Evolutionary conservation across 1,140 invertebrate species (phyloP).

Genomic region (Hetaerina americana): DNA sequence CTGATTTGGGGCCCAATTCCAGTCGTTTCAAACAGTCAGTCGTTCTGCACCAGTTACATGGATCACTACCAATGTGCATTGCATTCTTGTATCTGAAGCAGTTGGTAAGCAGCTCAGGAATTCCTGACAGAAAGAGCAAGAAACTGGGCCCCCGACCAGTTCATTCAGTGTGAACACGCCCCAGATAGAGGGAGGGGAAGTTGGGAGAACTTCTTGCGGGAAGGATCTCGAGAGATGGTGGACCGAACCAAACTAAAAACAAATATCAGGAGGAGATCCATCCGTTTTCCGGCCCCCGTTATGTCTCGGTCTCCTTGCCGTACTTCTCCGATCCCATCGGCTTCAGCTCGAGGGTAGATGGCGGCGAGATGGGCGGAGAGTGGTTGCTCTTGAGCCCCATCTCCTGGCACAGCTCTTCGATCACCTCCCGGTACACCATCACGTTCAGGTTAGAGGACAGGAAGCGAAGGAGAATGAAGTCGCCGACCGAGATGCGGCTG

Average conservation of each 20-base stretch:
- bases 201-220: no score
- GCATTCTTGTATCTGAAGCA: no score
- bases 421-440: slow-evolving; percentile 59
- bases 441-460: slow-evolving; percentile 75
- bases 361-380: slow-evolving; percentile 22
- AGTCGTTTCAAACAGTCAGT: no score
- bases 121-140: no score
- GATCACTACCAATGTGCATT: no score
- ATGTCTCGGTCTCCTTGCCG: slow-evolving; percentile 68
- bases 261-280: neutral
- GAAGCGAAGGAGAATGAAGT: slow-evolving; percentile 68
- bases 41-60: no score
- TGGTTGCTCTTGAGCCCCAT: slow-evolving; percentile 22
- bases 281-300: slow-evolving; percentile 19
- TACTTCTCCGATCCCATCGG: slow-evolving; percentile 37
- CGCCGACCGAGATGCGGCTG: slow-evolving; percentile 66
- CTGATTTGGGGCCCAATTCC: no score
- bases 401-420: slow-evolving; percentile 46
- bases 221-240: neutral
- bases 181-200: no score
- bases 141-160: no score
- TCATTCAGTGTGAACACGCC: no score
- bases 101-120: no score
- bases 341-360: slow-evolving; percentile 34
- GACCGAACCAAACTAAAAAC: neutral